phyloP scores from a whole-genome alignment of 2,888 invertebrate species.

The Chymomyza amoena region DNA sequence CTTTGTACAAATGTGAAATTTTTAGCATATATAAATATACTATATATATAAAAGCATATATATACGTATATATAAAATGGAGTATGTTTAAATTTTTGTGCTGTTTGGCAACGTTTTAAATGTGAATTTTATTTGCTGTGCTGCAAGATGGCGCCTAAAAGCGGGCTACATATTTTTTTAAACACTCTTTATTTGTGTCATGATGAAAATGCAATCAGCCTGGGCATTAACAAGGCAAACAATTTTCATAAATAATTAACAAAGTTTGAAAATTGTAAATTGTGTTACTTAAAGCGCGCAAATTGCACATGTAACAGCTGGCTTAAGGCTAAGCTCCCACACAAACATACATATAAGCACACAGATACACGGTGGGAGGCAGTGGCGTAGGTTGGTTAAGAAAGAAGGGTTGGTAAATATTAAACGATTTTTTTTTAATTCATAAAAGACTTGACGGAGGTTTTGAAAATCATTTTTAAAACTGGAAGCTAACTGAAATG shows the following conservation, averaged over 20 bases:
- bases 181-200: not conserved
- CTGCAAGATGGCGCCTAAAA: no score
- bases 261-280: constrained; percentile 14
- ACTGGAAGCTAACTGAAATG: no score
- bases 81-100: not conserved
- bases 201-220: not conserved
- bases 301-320: constrained; percentile 35
- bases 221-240: constrained; percentile 17
- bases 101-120: not conserved
- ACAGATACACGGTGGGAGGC: not conserved
- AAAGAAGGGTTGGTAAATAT: no score
- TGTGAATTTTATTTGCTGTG: not conserved
- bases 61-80: not conserved
- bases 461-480: no score
- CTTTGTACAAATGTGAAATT: constrained; percentile 66
- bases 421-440: no score
- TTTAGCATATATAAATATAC: constrained; percentile 2
- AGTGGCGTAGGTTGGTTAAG: no score
- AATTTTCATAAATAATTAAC: constrained; percentile 40
- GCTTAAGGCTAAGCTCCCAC: constrained; percentile 48
- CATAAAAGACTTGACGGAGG: no score
- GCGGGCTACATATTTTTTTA: no score
- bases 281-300: constrained; percentile 35
- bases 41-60: not conserved
- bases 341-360: not conserved